These are phyloP conservation scores for Bombus impatiens DNA, from an alignment of 1,140 invertebrate species.

Conservation along the genomic window DNA sequence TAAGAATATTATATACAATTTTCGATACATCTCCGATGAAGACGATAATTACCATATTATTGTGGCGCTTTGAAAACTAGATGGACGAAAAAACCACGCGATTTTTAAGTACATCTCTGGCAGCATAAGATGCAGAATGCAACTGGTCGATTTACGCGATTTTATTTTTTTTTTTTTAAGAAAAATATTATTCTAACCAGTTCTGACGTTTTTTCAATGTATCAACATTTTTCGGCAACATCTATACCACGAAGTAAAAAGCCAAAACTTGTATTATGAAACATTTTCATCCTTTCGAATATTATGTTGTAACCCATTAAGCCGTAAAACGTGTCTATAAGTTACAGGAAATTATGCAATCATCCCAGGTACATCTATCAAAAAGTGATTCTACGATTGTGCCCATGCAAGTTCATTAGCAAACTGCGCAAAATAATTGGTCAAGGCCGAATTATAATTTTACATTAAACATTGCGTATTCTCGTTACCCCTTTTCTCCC, in stretches of 20 bases:
- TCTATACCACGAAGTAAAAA: not conserved
- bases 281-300: not conserved
- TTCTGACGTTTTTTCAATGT: not conserved
- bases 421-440: not conserved
- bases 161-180: not conserved
- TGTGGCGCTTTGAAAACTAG: not conserved
- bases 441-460: not conserved
- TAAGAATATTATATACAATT: constrained; percentile 2
- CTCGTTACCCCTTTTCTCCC: no score
- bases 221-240: not conserved
- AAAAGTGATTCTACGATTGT: not conserved
- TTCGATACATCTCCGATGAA: not conserved
- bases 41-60: not conserved
- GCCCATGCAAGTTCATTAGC: not conserved
- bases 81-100: not conserved
- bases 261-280: not conserved
- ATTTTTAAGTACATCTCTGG: constrained; percentile 18
- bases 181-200: not conserved
- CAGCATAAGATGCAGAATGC: not conserved
- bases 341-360: not conserved
- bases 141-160: not conserved
- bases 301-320: not conserved
- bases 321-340: not conserved
- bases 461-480: not conserved
- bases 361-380: not conserved